Percentiles rank a stretch among this genome's conserved stretches.
phyloP scores from a whole-genome alignment of 1,140 invertebrate species.

The Araneus ventricosus region DNA sequence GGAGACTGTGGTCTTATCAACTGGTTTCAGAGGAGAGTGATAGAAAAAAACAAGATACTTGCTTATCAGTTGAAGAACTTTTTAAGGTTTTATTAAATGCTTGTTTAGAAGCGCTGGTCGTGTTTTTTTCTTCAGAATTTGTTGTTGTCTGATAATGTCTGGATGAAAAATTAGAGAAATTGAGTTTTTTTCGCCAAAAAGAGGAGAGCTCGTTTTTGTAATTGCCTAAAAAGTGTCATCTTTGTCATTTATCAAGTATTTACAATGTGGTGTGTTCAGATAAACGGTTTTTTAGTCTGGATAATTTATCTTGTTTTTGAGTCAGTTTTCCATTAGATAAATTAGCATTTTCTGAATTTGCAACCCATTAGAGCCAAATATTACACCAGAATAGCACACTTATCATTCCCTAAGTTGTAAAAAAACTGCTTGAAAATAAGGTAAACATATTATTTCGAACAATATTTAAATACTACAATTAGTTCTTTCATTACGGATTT shows the following conservation, averaged over 20 bases:
- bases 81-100: slow-evolving; percentile 31
- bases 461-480: no score
- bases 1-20: neutral
- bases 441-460: no score
- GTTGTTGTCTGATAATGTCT: neutral
- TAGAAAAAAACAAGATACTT: neutral
- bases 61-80: slow-evolving; percentile 15
- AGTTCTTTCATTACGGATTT: no score
- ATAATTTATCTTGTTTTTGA: no score
- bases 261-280: neutral
- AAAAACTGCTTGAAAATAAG: no score
- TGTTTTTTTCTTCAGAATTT: neutral
- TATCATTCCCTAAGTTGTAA: no score
- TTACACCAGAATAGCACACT: no score
- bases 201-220: neutral
- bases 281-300: no score
- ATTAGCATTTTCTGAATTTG: no score
- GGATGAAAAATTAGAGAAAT: neutral
- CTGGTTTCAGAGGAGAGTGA: neutral
- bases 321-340: no score
- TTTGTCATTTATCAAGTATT: neutral
- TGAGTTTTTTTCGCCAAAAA: neutral
- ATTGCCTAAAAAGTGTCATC: neutral
- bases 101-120: neutral
- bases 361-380: no score